Base-by-base conservation (phyloP, 2,888 invertebrate genomes). In the Drosophila diplacantha region DNA sequence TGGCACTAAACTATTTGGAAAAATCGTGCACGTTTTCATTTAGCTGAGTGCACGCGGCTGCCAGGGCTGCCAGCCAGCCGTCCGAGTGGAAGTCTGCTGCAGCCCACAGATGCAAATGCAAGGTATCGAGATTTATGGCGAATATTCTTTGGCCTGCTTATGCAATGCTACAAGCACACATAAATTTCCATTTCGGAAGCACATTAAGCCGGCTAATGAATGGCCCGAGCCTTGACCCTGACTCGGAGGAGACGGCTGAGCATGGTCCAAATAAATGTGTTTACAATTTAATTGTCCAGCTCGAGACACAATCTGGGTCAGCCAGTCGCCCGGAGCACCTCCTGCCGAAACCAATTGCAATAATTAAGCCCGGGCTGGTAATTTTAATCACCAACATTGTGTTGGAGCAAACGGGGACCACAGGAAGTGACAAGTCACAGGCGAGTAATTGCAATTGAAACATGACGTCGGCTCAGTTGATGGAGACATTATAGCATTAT, bases 1-100 rank as follows among this genome's bases (percentile, higher is more conserved):
- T 63, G 73, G 67, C 73, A 72, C 58, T 66, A 68, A 77, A 82
- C 72, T 82, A 74, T 80, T 80, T 80, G 72, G 68, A 69, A 68
- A 70, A 77, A 80, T 72, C 69, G 72, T 69, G 75, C 82, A 80
- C 80, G 80, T 80, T 80, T 80, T 80, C 80, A 80, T 80, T 80
- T 80, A 80, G 82, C 82, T 80, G 80, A 80, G 80, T 80, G 80
- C 80, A 77, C 64, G 75, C 74, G 68, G 71, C 76, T 74, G 69
- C 65, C 60, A 37, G 31, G 46, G 65, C 44, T 58, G 50, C 61
- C 43, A 49, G 49, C 61, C 54, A 47, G 14, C 20, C 51, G 54
- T 44, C 43, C 56, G 53, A 44, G 49, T 37, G 35, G 38, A 50
- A 51, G 57, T 37, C 46, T 46, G 29, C 62, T 29, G 46, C 53